phyloP scores from a whole-genome alignment of 2,113 vertebrate genomes.

The Cottus gobio region DNA sequence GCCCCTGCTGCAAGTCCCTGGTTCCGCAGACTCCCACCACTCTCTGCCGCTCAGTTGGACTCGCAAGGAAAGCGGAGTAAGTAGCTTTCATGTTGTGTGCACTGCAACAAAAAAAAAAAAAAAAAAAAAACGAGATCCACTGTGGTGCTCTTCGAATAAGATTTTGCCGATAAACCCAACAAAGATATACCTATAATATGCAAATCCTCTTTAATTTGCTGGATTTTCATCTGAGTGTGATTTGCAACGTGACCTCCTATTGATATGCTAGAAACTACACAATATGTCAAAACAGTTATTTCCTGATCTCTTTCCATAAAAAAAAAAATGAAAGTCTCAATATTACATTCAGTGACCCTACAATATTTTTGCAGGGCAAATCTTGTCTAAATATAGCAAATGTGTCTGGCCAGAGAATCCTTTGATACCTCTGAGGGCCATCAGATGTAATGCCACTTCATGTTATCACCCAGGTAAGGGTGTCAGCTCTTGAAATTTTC shows the following conservation, averaged over 20 bases:
- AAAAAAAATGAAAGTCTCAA: background rate
- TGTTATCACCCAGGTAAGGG: background rate
- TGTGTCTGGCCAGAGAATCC: slow-evolving; percentile 30
- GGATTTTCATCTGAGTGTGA: background rate
- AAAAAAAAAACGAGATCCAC: background rate
- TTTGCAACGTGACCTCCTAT: background rate
- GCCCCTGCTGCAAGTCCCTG: slow-evolving; percentile 86
- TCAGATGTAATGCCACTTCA: background rate
- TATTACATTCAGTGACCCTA: slow-evolving; percentile 35
- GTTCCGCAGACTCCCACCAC: slow-evolving; percentile 91
- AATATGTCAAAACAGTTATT: background rate
- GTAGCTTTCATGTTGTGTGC: slow-evolving; percentile 61
- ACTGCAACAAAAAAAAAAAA: background rate
- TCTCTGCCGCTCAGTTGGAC: slow-evolving; percentile 90
- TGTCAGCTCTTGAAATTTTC: background rate
- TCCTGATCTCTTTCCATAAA: background rate
- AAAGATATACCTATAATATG: background rate
- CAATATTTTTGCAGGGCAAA: slow-evolving; percentile 1
- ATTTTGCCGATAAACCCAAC: background rate
- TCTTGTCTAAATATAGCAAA: slow-evolving; percentile 36
- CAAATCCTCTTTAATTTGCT: background rate
- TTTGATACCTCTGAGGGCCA: slow-evolving; percentile 8
- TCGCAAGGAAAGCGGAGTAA: slow-evolving; percentile 94
- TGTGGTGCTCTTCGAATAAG: background rate
- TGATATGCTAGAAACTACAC: background rate